Evolutionary conservation across 2,113 vertebrate species (phyloP).

Genomic region (Poeciliopsis occidentalis): DNA sequence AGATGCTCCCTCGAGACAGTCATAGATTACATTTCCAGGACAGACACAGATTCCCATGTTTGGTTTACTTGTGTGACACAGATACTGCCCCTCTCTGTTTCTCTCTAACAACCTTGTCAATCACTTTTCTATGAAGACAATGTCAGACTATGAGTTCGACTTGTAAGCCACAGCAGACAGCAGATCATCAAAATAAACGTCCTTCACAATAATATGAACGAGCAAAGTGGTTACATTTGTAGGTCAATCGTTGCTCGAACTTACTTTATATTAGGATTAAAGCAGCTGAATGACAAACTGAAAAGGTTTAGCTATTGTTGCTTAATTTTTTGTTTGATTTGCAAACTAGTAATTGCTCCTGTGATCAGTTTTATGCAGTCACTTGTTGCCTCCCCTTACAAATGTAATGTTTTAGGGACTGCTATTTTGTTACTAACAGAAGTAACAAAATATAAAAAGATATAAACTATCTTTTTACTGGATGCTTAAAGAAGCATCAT

Average conservation of each 20-base stretch:
- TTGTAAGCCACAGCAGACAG: constrained; percentile 21
- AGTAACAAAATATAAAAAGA: too few relatives aligned
- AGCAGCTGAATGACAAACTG: not conserved
- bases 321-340: not conserved
- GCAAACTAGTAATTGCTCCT: not conserved
- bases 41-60: constrained; percentile 41
- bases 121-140: constrained; percentile 5
- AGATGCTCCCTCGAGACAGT: constrained; percentile 19
- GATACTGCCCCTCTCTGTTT: too few relatives aligned
- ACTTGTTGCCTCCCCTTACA: not conserved
- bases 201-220: not conserved
- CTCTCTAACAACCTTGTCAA: too few relatives aligned
- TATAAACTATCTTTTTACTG: not conserved
- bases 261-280: too few relatives aligned
- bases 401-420: not conserved
- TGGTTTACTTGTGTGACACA: constrained; percentile 1
- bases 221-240: not conserved
- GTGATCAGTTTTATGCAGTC: too few relatives aligned
- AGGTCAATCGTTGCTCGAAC: too few relatives aligned
- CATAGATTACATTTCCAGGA: constrained; percentile 29
- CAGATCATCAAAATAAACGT: constrained; percentile 15
- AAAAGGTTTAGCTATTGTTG: not conserved
- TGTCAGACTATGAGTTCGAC: not conserved
- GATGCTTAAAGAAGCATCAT: not conserved
- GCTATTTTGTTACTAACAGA: too few relatives aligned